Percentiles rank a stretch among this genome's conserved stretches.
Conservation (phyloP, 2,888 invertebrate species). For the Xylophagus ater region DNA sequence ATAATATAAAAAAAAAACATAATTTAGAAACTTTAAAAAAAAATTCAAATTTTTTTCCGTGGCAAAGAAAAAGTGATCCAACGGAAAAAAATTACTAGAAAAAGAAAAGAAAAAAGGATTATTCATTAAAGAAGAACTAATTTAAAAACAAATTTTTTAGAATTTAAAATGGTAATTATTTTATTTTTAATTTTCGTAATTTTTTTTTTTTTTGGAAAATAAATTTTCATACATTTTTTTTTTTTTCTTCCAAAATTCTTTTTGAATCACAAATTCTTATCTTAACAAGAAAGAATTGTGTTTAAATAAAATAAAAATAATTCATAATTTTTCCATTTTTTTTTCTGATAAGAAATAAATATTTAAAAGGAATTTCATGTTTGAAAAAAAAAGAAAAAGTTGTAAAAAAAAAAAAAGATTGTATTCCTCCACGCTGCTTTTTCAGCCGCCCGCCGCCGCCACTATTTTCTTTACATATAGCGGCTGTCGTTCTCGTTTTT, state of each 20-base stretch:
- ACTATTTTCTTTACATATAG: too few relatives aligned
- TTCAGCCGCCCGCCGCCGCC: too few relatives aligned
- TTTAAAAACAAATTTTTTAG: constrained; percentile 7
- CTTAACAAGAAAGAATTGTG: too few relatives aligned
- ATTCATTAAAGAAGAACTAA: not conserved
- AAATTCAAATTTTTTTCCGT: not conserved
- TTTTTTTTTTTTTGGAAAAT: not conserved
- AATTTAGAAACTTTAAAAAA: constrained; percentile 4
- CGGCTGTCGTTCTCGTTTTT: too few relatives aligned
- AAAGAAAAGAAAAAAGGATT: constrained; percentile 1
- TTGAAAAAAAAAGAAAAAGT: too few relatives aligned
- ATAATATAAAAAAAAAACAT: constrained; percentile 4
- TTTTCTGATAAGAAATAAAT: too few relatives aligned
- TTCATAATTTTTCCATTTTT: too few relatives aligned
- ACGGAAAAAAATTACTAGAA: constrained; percentile 3
- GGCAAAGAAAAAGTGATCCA: constrained; percentile 5
- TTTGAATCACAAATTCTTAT: not conserved
- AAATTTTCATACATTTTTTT: not conserved
- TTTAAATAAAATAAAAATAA: too few relatives aligned
- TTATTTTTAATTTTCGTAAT: constrained; percentile 5
- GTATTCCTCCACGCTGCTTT: too few relatives aligned
- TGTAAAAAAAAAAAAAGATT: too few relatives aligned
- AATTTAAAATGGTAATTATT: constrained; percentile 17
- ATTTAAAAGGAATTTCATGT: too few relatives aligned
- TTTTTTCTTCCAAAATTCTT: not conserved